A percentile compares a stretch with the other conserved stretches of the same genome.
Evolutionary conservation across 2,113 vertebrate genomes (phyloP).

Genomic region (Saguinus imperator): DNA sequence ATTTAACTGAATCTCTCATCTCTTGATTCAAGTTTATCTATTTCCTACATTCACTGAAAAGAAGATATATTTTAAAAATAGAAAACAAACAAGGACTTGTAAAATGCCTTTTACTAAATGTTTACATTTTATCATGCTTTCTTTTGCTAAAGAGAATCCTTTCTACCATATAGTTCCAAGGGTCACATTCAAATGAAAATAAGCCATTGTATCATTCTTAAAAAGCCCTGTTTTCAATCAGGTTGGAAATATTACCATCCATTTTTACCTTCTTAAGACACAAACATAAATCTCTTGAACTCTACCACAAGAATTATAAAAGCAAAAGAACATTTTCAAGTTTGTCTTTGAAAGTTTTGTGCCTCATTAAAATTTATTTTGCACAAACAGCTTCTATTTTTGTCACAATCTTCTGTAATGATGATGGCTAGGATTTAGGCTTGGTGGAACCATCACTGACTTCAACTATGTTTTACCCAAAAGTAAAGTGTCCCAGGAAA

Average conservation of each 20-base stretch:
- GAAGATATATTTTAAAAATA: not conserved
- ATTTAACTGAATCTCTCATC: slow-evolving; percentile 42
- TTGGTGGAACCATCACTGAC: not conserved
- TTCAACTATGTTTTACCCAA: not conserved
- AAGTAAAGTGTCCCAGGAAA: not conserved
- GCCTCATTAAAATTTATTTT: not conserved
- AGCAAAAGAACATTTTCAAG: not conserved
- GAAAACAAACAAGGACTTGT: slow-evolving; percentile 9
- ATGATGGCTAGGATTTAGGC: not conserved
- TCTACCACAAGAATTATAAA: slow-evolving; percentile 25
- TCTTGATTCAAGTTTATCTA: slow-evolving; percentile 46
- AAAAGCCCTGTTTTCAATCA: not conserved
- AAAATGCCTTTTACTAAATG: slow-evolving; percentile 18
- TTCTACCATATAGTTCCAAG: not conserved
- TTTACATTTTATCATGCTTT: not conserved
- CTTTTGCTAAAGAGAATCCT: not conserved
- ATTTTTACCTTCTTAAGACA: slow-evolving; percentile 28
- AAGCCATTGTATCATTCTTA: slow-evolving; percentile 1
- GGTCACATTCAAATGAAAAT: not conserved
- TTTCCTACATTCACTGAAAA: slow-evolving; percentile 34
- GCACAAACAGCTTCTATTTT: not conserved
- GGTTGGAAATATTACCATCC: not conserved
- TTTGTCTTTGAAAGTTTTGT: slow-evolving; percentile 24
- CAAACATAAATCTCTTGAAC: not conserved
- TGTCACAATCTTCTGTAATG: not conserved